A percentile compares a stretch with the other conserved stretches of the same genome.
Conservation (phyloP, 2,888 invertebrate species). For the Lochmaea capreae region DNA sequence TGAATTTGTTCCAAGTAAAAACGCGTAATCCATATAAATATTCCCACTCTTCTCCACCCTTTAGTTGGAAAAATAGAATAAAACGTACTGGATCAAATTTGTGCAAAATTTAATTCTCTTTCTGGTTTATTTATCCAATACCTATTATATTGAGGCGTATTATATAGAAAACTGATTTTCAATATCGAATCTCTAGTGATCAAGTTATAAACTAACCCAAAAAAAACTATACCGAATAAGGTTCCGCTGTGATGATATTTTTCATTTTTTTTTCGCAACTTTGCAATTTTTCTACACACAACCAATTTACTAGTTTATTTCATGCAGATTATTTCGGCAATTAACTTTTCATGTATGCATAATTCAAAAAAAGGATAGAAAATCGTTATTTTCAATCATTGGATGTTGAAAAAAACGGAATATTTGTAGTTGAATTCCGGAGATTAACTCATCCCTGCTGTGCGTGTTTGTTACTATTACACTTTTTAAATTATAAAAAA, state of each 20-base stretch:
- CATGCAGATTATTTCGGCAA: conserved; percentile 15
- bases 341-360: conserved; percentile 8
- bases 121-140: too few species aligned
- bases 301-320: conserved; percentile 12
- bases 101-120: too few species aligned
- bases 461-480: neutral
- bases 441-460: neutral
- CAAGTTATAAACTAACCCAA: too few species aligned
- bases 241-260: neutral
- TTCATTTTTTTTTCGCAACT: neutral
- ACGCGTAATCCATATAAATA: too few species aligned
- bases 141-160: too few species aligned
- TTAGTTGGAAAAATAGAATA: too few species aligned
- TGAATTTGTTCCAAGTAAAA: too few species aligned
- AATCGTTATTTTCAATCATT: neutral
- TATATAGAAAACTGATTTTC: too few species aligned
- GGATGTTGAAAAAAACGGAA: neutral
- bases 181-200: too few species aligned
- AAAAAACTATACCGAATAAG: neutral
- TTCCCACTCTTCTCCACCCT: too few species aligned
- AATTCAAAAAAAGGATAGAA: neutral
- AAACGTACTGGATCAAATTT: too few species aligned
- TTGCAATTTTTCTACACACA: neutral
- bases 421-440: neutral
- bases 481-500: neutral